A percentile compares a stretch with the other conserved stretches of the same genome.
phyloP scores from a whole-genome alignment of 2,113 vertebrate species.

The Archilochus colubris region DNA sequence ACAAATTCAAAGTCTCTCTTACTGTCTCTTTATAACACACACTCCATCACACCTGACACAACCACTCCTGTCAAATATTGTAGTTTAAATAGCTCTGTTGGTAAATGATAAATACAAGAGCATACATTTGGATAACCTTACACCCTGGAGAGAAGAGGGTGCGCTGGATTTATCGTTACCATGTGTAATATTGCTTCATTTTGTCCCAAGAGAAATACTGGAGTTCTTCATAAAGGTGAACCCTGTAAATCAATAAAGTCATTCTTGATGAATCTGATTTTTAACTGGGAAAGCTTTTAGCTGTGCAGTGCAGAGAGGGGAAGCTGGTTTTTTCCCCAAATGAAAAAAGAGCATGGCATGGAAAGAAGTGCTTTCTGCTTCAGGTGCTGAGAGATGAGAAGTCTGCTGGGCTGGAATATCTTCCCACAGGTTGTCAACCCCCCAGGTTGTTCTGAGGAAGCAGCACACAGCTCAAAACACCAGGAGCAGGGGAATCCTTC shows the following conservation, averaged over 20 bases:
- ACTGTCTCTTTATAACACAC: slow-evolving; percentile 37
- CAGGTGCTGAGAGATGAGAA: not conserved
- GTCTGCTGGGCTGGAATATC: not conserved
- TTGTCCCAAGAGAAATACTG: slow-evolving; percentile 61
- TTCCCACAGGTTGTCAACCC: not conserved
- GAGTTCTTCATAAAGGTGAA: slow-evolving; percentile 70
- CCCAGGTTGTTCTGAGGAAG: not conserved
- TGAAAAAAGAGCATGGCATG: not conserved
- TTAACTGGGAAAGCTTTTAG: slow-evolving; percentile 1
- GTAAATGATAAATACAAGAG: slow-evolving; percentile 65
- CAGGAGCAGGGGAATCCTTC: not conserved
- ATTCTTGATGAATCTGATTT: not conserved
- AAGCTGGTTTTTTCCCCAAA: not conserved
- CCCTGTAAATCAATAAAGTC: slow-evolving; percentile 50
- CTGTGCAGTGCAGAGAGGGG: not conserved
- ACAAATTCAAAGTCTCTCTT: slow-evolving; percentile 64
- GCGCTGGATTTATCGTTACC: slow-evolving; percentile 61
- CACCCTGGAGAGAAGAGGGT: not conserved
- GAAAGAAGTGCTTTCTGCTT: not conserved
- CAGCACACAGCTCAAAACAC: not conserved
- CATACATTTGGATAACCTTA: slow-evolving; percentile 29
- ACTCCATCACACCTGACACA: slow-evolving; percentile 64
- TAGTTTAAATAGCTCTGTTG: slow-evolving; percentile 40
- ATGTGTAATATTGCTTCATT: slow-evolving; percentile 49
- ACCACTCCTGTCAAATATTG: slow-evolving; percentile 58